These are phyloP conservation scores for Choloepus hoffmanni DNA, from an alignment of 2,113 vertebrate genomes.

Conservation along the genomic window DNA sequence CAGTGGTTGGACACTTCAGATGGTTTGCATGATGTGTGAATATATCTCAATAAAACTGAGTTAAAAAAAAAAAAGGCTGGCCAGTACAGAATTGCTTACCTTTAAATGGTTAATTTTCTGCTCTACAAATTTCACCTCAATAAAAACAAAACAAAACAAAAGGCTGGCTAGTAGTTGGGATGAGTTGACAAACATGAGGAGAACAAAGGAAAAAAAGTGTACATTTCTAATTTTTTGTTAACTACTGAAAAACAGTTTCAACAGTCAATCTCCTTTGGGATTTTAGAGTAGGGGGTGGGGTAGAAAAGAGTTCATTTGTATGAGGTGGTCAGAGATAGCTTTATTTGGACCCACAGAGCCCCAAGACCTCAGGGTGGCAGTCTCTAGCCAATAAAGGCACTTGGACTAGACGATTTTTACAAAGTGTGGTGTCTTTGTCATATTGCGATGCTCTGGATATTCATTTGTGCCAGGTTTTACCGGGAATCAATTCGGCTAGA, in stretches of 20 bases:
- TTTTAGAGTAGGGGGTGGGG: not conserved
- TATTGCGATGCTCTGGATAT: not conserved
- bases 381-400: slow-evolving; percentile 15
- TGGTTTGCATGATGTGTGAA: too few relatives aligned
- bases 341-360: not conserved
- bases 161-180: not conserved
- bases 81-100: too few relatives aligned
- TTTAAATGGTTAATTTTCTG: too few relatives aligned
- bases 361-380: not conserved
- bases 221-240: slow-evolving; percentile 45
- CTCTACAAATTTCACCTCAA: too few relatives aligned
- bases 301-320: not conserved
- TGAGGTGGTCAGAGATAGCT: not conserved
- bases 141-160: too few relatives aligned
- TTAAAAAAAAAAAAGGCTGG: too few relatives aligned
- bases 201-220: not conserved
- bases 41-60: too few relatives aligned
- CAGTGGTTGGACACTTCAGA: too few relatives aligned
- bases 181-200: slow-evolving; percentile 32
- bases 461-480: not conserved
- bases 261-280: slow-evolving; percentile 14
- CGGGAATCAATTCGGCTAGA: not conserved
- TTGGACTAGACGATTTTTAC: not conserved
- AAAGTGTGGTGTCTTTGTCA: not conserved
- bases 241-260: slow-evolving; percentile 25